A percentile compares a stretch with the other conserved stretches of the same genome.
phyloP scores from a whole-genome alignment of 2,797 vertebrate genomes.

The Rhinichthys osculus region DNA sequence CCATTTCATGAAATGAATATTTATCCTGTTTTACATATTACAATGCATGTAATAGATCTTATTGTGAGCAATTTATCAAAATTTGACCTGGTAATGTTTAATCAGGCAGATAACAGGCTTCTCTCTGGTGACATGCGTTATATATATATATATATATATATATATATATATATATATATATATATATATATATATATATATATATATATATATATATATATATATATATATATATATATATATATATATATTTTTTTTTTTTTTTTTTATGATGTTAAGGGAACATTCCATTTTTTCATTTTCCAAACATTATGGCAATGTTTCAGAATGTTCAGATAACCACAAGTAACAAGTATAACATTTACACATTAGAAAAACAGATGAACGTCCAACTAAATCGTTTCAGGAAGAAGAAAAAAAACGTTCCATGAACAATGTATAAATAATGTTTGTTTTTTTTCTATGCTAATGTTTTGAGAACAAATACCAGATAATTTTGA shows the following conservation, averaged over 20 bases:
- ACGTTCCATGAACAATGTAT: too few relatives aligned
- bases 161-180: not conserved
- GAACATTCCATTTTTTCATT: not conserved
- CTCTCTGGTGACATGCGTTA: not conserved
- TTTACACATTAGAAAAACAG: not conserved
- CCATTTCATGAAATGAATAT: not conserved
- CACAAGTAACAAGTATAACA: not conserved
- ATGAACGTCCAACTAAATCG: not conserved
- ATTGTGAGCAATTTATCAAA: not conserved
- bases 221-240: not conserved
- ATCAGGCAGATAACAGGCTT: not conserved
- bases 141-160: not conserved
- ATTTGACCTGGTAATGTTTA: not conserved
- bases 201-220: not conserved
- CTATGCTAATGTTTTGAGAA: not conserved
- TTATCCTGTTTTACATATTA: too few relatives aligned
- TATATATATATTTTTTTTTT: too few relatives aligned
- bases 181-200: not conserved
- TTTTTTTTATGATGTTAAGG: not conserved
- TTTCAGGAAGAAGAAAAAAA: not conserved
- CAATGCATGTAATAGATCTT: not conserved
- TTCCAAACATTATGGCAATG: not conserved
- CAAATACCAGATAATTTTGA: not conserved
- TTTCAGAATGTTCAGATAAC: not conserved
- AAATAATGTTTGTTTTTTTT: too few relatives aligned